Evolutionary conservation across 2,797 vertebrate genomes (phyloP).

Genomic region (Neoniphon sammara): DNA sequence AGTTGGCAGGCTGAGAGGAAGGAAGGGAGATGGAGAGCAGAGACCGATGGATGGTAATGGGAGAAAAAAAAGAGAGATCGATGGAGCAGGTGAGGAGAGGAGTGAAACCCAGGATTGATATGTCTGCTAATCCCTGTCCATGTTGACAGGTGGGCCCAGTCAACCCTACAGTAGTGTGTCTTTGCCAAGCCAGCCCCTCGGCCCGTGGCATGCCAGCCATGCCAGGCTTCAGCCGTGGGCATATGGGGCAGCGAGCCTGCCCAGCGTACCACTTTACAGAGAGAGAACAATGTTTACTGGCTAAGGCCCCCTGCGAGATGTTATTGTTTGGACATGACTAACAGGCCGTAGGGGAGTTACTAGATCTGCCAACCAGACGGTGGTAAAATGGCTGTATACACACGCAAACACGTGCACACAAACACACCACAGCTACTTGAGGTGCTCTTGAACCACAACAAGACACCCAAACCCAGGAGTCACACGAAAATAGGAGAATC

Average conservation of each 20-base stretch:
- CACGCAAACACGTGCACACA: background rate
- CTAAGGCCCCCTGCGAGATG: constrained; percentile 27
- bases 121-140: constrained; percentile 67
- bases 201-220: constrained; percentile 22
- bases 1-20: constrained; percentile 52
- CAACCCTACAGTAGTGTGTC: constrained; percentile 44
- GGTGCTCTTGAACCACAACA: background rate
- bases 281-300: constrained; percentile 43
- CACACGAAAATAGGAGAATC: background rate
- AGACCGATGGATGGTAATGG: constrained; percentile 52
- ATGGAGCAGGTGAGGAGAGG: constrained; percentile 57
- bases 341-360: constrained; percentile 25
- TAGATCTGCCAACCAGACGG: constrained; percentile 40
- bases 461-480: background rate
- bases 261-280: constrained; percentile 30
- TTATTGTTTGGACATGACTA: constrained; percentile 54
- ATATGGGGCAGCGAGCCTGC: constrained; percentile 13
- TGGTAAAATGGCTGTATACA: background rate
- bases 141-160: constrained; percentile 75
- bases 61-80: constrained; percentile 52
- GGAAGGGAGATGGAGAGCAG: constrained; percentile 23
- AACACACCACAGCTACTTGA: background rate
- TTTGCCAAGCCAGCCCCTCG: constrained; percentile 45
- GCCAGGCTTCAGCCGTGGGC: constrained; percentile 49
- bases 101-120: constrained; percentile 70